Evolutionary conservation across 2,888 invertebrate genomes (phyloP), one percentile per base, ranked within the genome.

Genomic region (Pomacea canaliculata): DNA sequence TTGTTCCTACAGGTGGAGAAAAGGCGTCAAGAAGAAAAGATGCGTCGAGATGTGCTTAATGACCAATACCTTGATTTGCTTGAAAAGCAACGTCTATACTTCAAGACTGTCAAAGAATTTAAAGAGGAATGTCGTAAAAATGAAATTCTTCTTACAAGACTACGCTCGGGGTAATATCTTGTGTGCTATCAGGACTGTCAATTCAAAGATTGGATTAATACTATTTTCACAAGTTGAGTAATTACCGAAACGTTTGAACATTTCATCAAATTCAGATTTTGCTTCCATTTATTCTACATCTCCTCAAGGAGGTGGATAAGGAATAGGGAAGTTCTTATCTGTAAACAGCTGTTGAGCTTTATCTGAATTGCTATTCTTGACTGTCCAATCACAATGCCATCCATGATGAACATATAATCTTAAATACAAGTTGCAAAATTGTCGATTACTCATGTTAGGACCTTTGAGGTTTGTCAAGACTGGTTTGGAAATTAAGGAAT

Each of bases 81-180:
- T 62, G 96, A 96, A 83, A 93, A 94, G 82, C 95, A 95, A 88
- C 92, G 96, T 71, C 93, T 94, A 80, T 96, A 96, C 90, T 94
- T 94, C 67, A 93, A 93, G 70, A 94, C 95, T 63, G 94, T 96
- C 56, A 93, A 94, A 85, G 94, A 96, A 86, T 93, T 96, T 76
- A 94, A 94, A 79, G 93, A 94, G 85, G 95, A 95, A 89, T 95
- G 94, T 88, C 93, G 94, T 83, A 94, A 93, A 84, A 94, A 94
- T 89, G 95, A 95, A 89, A 92, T 91, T 62, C 87, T 93, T n/a
- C 87, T 93, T 69, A 78, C 84, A 10, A 88, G 86, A 76, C 78
- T 86, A 76, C 81, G 82, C 48, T 69, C 67, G n/a, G 69, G 65
- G 23, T 78, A 62, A 74, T 23, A 12, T n/a, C 63, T 23, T n/a